Conservation (phyloP, 2,797 vertebrate genomes). For the Aulostomus chinensis region DNA sequence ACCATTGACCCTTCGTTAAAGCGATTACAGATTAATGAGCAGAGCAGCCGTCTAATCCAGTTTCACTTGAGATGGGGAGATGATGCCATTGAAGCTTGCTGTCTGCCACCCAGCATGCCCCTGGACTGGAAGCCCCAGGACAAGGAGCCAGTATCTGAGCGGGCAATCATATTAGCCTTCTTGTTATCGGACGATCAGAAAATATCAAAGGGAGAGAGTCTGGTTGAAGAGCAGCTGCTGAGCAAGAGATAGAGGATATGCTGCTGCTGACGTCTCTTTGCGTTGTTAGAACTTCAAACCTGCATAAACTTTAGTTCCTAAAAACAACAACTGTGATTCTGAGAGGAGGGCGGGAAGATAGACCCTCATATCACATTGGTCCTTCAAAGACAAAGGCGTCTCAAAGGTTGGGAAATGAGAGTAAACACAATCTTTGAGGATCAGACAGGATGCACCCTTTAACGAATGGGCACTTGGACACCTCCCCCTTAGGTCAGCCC, state of each 20-base stretch:
- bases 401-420: no score
- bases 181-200: slow-evolving; percentile 41
- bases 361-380: no score
- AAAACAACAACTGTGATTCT: no score
- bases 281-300: no score
- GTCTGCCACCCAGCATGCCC: not conserved
- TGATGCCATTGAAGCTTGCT: slow-evolving; percentile 22
- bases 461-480: no score
- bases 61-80: slow-evolving; percentile 43
- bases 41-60: slow-evolving; percentile 59
- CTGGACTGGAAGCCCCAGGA: not conserved
- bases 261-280: no score
- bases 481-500: no score
- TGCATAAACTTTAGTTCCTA: no score
- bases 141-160: slow-evolving; percentile 8
- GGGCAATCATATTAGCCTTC: slow-evolving; percentile 25
- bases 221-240: not conserved
- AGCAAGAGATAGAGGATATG: not conserved
- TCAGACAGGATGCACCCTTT: no score
- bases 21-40: slow-evolving; percentile 68
- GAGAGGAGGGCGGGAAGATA: no score
- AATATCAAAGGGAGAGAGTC: slow-evolving; percentile 10
- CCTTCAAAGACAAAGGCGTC: no score
- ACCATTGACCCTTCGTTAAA: slow-evolving; percentile 58
- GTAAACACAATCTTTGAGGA: no score